Conservation (phyloP, 1,140 invertebrate genomes). For the Micrasema minimum region DNA sequence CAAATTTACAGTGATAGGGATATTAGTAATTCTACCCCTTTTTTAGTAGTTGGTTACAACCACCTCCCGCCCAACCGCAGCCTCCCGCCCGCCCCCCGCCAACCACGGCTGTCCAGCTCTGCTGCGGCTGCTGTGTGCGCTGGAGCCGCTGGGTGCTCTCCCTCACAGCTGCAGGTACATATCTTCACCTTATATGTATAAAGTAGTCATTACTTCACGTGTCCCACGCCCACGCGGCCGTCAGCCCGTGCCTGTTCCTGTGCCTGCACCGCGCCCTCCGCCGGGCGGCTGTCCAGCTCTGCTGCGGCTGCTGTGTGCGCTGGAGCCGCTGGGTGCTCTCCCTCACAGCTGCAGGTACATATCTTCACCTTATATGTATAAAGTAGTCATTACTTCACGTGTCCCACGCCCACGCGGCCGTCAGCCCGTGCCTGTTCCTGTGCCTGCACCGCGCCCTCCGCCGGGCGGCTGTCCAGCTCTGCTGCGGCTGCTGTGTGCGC, state of each 20-base stretch:
- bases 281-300: constrained; percentile 75
- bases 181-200: too few species aligned
- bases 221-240: constrained; percentile 87
- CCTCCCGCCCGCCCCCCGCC: constrained; percentile 83
- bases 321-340: constrained; percentile 72
- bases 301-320: constrained; percentile 76
- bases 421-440: constrained; percentile 85
- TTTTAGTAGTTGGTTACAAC: too few species aligned
- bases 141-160: constrained; percentile 72
- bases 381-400: too few species aligned
- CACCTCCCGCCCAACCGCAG: constrained; percentile 88
- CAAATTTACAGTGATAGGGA: too few species aligned
- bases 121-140: constrained; percentile 76
- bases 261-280: constrained; percentile 81
- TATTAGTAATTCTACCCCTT: too few species aligned
- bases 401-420: constrained; percentile 87
- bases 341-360: constrained; percentile 64
- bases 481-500: constrained; percentile 76
- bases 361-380: too few species aligned
- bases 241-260: constrained; percentile 85
- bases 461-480: constrained; percentile 75
- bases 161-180: constrained; percentile 64
- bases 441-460: constrained; percentile 81
- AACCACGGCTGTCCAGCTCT: constrained; percentile 76
- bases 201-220: too few species aligned